Evolutionary conservation across 2,113 vertebrate genomes (phyloP), one percentile per base, ranked within the genome.

Genomic region (Capricornis sumatraensis): DNA sequence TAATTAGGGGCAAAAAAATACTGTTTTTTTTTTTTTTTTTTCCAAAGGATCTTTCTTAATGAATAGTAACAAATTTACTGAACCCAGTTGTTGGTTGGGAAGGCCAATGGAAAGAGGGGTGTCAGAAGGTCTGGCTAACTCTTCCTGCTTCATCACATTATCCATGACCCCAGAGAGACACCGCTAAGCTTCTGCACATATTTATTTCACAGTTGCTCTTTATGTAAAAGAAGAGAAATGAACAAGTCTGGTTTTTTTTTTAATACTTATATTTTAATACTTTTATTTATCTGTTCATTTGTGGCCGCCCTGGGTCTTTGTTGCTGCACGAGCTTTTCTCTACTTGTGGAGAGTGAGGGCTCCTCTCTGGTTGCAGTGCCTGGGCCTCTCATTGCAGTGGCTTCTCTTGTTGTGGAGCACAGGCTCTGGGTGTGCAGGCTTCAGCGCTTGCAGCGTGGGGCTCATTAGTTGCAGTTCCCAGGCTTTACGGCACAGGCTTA

Each of bases 1-100:
- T 58, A 60, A 23, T n/a, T 64, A 30, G 64, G 76, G 45, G 28
- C 87, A 71, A 74, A 92, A 92, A 94, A 87, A 40, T 58, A 64
- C 6, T 27, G 0, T 36, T 60, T 4, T 6, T 6, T 83, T 36
- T 60, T 4, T 6, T 6, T 83, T 82, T 36, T 52, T 12, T 0
- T 6, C 16, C 3, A 13, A n/a, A 86, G 30, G 12, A 7, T 45
- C 81, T 96, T 95, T 67, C 71, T 64, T 64, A 57, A 52, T 57
- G 4, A 43, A 6, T 74, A 87, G 40, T 64, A 40, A 15, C 14
- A 52, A 2, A 57, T 79, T 74, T 76, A 30, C 30, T 27, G 50
- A 89, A 28, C 5, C 50, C 40, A 23, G 50, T 23, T 52, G 13
- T n/a, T 83, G 13, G 13, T 33, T 36, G 27, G 30, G 13, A 74